Percentiles rank a stretch among this genome's conserved stretches.
Conservation (phyloP, 2,888 invertebrate genomes). For the Callyntrura guangdongensis region DNA sequence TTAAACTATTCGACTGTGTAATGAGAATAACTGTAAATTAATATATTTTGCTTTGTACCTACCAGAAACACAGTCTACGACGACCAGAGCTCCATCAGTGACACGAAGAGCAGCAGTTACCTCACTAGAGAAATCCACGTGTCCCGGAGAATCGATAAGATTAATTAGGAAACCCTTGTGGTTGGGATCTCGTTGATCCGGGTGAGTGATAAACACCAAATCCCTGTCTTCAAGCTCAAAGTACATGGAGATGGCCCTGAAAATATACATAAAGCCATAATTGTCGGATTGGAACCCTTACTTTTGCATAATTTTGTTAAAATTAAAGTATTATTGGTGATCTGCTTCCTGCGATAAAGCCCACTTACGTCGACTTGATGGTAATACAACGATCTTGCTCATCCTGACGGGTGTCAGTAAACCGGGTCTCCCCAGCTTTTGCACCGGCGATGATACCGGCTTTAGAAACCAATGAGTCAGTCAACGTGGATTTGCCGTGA, state of each 20-base stretch:
- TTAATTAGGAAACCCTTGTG: constrained; percentile 99
- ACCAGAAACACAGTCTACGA: constrained; percentile 99
- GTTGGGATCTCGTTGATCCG: constrained; percentile 95
- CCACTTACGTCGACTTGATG: constrained; percentile 99
- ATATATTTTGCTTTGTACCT: constrained; percentile 85
- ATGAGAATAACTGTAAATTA: background rate
- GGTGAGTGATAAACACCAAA: constrained; percentile 95
- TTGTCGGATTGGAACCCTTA: background rate
- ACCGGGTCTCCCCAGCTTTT: constrained; percentile 99
- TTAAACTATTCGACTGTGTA: background rate
- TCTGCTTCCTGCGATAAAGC: too few species aligned
- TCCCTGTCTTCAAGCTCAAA: constrained; percentile 99
- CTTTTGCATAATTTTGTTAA: background rate
- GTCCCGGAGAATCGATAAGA: constrained; percentile 99
- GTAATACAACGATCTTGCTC: constrained; percentile 99
- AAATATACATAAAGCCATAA: constrained; percentile 83
- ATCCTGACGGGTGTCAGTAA: constrained; percentile 99
- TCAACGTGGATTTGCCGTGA: constrained; percentile 99
- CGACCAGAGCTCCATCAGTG: constrained; percentile 99
- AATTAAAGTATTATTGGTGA: background rate
- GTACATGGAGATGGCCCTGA: constrained; percentile 99
- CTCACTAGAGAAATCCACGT: constrained; percentile 99
- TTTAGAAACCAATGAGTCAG: constrained; percentile 99
- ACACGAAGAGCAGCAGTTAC: constrained; percentile 99
- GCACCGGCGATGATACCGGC: constrained; percentile 99